Percentiles rank a stretch among this genome's conserved stretches.
These are phyloP conservation scores for Ceyx margarethae DNA, from an alignment of 2,113 vertebrate genomes.

Conservation along the genomic window DNA sequence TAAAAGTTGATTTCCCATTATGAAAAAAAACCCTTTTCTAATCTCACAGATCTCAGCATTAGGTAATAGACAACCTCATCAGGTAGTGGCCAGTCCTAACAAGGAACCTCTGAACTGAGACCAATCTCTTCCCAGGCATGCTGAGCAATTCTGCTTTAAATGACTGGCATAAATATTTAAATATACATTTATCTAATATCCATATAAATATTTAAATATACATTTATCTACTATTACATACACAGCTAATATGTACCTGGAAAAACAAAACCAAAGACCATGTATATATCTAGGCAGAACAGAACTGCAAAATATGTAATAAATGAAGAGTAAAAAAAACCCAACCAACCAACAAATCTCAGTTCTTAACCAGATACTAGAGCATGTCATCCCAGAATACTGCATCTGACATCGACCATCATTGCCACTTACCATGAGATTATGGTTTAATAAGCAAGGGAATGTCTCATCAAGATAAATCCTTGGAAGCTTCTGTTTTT, in stretches of 20 bases:
- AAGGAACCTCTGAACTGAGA: neutral
- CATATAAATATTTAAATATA: neutral
- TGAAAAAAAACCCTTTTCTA: neutral
- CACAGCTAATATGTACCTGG: neutral
- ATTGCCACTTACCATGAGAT: neutral
- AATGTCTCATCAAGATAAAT: neutral
- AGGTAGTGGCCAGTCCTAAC: neutral
- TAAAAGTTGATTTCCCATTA: neutral
- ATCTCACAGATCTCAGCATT: neutral
- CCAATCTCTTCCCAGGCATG: neutral
- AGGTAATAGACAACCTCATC: neutral
- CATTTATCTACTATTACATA: neutral
- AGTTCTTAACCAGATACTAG: neutral
- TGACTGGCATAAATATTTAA: neutral
- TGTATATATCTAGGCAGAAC: neutral
- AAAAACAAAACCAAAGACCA: neutral
- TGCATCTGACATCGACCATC: neutral
- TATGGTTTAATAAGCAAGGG: neutral
- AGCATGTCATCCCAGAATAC: neutral
- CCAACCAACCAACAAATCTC: neutral
- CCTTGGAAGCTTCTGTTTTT: neutral
- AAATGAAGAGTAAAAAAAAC: neutral
- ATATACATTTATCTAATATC: neutral
- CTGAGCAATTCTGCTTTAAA: neutral
- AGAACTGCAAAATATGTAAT: neutral